Base-by-base conservation (phyloP, 2,797 vertebrate species). In the Sebastes iracundus region DNA sequence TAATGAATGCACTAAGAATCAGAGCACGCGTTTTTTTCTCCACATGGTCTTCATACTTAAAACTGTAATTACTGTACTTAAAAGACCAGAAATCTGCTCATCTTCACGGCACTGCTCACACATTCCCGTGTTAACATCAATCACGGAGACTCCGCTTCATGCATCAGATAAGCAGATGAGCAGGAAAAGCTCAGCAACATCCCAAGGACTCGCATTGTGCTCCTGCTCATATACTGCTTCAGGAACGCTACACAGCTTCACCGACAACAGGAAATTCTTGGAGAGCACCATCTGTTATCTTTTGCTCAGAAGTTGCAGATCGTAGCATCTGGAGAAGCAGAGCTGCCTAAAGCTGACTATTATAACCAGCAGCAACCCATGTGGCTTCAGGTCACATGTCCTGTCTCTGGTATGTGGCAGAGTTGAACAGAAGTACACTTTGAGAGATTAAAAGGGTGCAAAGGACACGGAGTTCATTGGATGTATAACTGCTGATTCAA, bases 321-420 rank as follows among this genome's bases (percentile, higher is more conserved):
- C 10, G 1, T 11, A 64, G 69, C 65, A 70, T 80, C 67, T 69
- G 2, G 61, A 70, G 86, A 65, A 70, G 69, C 81, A 38, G 18
- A 79, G 59, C 72, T 7, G 58, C 25, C 61, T 49, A 8, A 66
- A 79, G 79, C 70, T 28, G 71, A 84, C 63, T 55, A 85, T 83
- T 83, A 88, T 33, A 75, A 65, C 33, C 64, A 67, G 82, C 64
- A n/a, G 73, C 33, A 63, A 63, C 52, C 72, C 71, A 60, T 77
- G 89, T 65, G 81, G 87, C 71, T 87, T 77, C 9, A 32, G 79
- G 81, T 93, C 90, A 93, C 87, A 92, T 93, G 91, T 70, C 65
- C 74, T 22, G 46, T 22, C 82, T 85, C 67, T 80, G 93, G 70
- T 89, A 94, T 93, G 89, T 67, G 70, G 79, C 49, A 16, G 61